phyloP scores from a whole-genome alignment of 2,888 invertebrate genomes.

The Ornithoptera priamus region DNA sequence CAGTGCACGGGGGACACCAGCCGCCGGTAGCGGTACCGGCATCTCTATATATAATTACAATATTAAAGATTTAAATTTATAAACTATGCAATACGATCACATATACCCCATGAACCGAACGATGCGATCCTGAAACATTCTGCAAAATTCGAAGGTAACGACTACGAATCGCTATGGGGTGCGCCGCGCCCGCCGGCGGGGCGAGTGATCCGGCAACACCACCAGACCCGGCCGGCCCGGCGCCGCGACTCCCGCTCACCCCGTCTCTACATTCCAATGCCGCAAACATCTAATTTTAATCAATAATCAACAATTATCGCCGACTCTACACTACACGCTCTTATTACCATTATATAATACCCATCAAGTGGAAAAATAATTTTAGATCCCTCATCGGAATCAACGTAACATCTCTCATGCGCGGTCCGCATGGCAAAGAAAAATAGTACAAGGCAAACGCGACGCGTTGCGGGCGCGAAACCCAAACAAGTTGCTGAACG shows the following conservation, averaged over 20 bases:
- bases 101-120: slow-evolving; percentile 73
- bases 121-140: slow-evolving; percentile 64
- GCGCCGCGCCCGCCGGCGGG: slow-evolving; percentile 19
- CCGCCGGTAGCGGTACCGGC: slow-evolving; percentile 63
- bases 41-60: slow-evolving; percentile 52
- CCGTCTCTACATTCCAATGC: slow-evolving; percentile 66
- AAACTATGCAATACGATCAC: slow-evolving; percentile 77
- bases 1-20: slow-evolving; percentile 46
- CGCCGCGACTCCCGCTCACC: slow-evolving; percentile 38
- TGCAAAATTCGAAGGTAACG: slow-evolving; percentile 62
- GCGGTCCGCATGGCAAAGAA: slow-evolving; percentile 61
- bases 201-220: slow-evolving; percentile 7
- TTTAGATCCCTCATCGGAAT: slow-evolving; percentile 74
- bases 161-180: slow-evolving; percentile 55
- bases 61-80: slow-evolving; percentile 70
- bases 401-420: slow-evolving; percentile 68
- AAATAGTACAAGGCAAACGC: slow-evolving; percentile 61
- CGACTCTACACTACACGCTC: slow-evolving; percentile 75
- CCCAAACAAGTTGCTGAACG: neutral
- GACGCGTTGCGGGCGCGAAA: slow-evolving; percentile 33
- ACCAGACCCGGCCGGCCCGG: slow-evolving; percentile 1
- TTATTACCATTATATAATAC: slow-evolving; percentile 55
- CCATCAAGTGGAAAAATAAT: slow-evolving; percentile 79
- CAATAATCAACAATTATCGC: slow-evolving; percentile 80
- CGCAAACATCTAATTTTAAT: slow-evolving; percentile 77